Conservation (phyloP, 2,797 vertebrate genomes). For the Syngnathus acus region DNA sequence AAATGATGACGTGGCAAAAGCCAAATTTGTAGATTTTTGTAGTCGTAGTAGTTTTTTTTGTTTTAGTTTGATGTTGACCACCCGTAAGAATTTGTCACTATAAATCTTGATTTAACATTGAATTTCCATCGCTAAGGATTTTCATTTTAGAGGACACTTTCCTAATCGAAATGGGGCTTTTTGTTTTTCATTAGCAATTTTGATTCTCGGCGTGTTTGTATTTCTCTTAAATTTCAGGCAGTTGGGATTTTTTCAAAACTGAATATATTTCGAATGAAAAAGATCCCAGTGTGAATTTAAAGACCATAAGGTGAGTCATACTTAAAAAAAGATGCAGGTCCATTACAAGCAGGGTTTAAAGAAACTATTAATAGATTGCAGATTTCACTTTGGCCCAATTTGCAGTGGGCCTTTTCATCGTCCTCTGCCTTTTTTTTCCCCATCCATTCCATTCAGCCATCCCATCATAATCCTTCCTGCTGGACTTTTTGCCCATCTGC, state of each 20-base stretch:
- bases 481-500: slow-evolving; percentile 20
- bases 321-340: neutral
- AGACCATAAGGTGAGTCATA: neutral
- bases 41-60: too few relatives aligned
- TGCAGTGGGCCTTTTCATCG: slow-evolving; percentile 32
- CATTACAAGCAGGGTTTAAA: neutral
- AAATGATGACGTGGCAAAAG: too few relatives aligned
- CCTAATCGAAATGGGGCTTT: neutral
- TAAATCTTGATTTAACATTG: too few relatives aligned
- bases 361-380: slow-evolving; percentile 8
- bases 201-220: neutral
- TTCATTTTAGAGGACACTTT: neutral
- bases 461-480: neutral
- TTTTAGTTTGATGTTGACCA: too few relatives aligned
- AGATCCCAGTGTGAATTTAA: neutral
- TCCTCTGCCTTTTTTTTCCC: slow-evolving; percentile 3
- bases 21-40: too few relatives aligned
- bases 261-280: neutral
- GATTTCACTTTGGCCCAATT: slow-evolving; percentile 41
- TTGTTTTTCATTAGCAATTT: neutral
- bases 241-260: neutral
- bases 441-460: slow-evolving; percentile 15
- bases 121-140: neutral
- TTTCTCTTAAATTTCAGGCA: neutral
- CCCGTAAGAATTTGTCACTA: too few relatives aligned